Conservation (phyloP, 2,888 invertebrate species). For the Lampropteryx suffumata region DNA sequence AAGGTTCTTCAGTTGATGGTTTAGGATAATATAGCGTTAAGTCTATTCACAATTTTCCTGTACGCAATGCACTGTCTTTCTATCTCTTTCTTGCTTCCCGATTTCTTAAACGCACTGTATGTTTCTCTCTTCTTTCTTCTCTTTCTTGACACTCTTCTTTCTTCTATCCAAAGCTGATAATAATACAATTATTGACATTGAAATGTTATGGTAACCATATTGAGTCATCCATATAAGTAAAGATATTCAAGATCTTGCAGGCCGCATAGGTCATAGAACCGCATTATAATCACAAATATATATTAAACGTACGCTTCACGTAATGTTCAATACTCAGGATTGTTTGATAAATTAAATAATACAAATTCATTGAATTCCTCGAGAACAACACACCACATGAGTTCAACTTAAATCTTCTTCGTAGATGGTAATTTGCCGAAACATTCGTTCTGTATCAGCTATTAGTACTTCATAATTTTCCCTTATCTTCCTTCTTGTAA, state of each 20-base stretch:
- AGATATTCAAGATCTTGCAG: too few species aligned
- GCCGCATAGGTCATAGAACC: too few species aligned
- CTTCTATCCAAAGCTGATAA: background rate
- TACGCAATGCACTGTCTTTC: constrained; percentile 2
- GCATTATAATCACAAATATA: too few species aligned
- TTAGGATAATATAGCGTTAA: constrained; percentile 49
- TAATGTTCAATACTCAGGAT: too few species aligned
- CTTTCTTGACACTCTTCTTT: background rate
- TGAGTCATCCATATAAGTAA: too few species aligned
- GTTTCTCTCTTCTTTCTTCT: constrained; percentile 1
- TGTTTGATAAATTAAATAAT: too few species aligned
- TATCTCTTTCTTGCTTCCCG: background rate
- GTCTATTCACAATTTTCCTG: constrained; percentile 23
- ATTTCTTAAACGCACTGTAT: background rate
- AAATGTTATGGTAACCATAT: too few species aligned
- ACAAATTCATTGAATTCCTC: too few species aligned
- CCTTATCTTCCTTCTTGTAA: background rate
- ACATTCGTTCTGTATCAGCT: background rate
- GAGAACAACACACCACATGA: too few species aligned
- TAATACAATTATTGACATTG: background rate
- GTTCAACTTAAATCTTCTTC: background rate
- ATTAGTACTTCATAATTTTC: background rate
- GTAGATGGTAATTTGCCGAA: background rate
- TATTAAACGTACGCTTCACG: too few species aligned
- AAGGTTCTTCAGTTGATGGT: constrained; percentile 63